Conservation (phyloP, 1,140 invertebrate genomes). For the Drosophila cardini region DNA sequence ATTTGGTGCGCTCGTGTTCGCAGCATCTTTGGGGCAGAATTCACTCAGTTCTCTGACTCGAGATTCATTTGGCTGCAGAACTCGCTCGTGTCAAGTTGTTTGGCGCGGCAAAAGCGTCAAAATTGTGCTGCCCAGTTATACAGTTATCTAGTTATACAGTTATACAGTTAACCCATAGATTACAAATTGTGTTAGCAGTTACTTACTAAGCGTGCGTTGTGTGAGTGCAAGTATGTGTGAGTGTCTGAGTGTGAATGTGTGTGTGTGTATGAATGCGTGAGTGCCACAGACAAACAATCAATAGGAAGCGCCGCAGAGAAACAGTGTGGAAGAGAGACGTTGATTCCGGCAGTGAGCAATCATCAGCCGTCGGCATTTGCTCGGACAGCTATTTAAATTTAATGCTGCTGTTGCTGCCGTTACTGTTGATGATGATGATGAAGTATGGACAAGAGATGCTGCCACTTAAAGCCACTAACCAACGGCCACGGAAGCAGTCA, state of each 20-base stretch:
- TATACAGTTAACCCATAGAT: constrained; percentile 46
- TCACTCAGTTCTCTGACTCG: constrained; percentile 35
- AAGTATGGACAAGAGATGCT: constrained; percentile 7
- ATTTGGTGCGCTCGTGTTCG: constrained; percentile 27
- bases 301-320: constrained; percentile 8
- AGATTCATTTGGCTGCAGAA: constrained; percentile 83
- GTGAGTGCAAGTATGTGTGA: constrained; percentile 21
- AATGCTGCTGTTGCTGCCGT: constrained; percentile 9
- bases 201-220: constrained; percentile 32
- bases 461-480: constrained; percentile 60
- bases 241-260: constrained; percentile 11
- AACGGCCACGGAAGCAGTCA: constrained; percentile 52
- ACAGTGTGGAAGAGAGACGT: constrained; percentile 1
- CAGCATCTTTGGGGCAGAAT: constrained; percentile 69
- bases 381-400: constrained; percentile 45
- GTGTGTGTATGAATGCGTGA: constrained; percentile 20
- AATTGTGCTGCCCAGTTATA: constrained; percentile 29
- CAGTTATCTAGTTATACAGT: constrained; percentile 45
- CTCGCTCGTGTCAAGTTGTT: constrained; percentile 79
- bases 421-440: constrained; percentile 8
- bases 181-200: constrained; percentile 57
- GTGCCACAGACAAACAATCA: constrained; percentile 46
- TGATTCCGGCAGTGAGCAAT: constrained; percentile 40
- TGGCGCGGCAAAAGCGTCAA: constrained; percentile 42
- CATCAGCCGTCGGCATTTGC: constrained; percentile 72